Evolutionary conservation across 2,888 invertebrate species (phyloP).

Genomic region (Cerastis leucographa): DNA sequence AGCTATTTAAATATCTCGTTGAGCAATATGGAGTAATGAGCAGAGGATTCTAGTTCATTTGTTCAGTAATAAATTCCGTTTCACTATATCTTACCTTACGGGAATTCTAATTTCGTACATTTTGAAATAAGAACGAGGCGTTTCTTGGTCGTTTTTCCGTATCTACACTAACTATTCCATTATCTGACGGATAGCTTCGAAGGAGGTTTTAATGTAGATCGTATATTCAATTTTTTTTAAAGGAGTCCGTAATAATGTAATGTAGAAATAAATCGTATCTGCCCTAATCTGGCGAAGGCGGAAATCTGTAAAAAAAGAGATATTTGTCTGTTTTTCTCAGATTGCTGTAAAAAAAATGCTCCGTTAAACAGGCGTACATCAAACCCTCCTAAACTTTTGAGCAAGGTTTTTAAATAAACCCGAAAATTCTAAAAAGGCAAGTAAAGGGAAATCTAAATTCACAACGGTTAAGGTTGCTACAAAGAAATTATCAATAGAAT

Average conservation of each 20-base stretch:
- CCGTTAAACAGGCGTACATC: background rate
- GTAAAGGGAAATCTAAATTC: background rate
- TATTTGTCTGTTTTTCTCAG: too few species aligned
- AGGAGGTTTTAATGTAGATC: background rate
- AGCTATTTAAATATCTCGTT: conserved; percentile 43
- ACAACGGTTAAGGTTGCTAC: background rate
- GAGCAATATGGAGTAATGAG: conserved; percentile 37
- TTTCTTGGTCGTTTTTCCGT: background rate
- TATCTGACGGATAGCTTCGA: background rate
- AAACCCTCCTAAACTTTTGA: background rate
- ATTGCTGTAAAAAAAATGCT: background rate
- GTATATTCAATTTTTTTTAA: background rate
- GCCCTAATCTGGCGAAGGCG: background rate
- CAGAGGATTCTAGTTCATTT: conserved; percentile 40
- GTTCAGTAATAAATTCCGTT: conserved; percentile 25
- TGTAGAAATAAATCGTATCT: background rate
- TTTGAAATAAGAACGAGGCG: background rate
- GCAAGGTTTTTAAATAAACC: background rate
- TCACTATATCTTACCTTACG: conserved; percentile 12
- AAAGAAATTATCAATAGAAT: conserved; percentile 29
- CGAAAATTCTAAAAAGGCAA: background rate
- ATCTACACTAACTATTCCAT: background rate
- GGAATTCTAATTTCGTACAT: conserved; percentile 19
- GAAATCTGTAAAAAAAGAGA: too few species aligned
- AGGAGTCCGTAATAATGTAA: background rate